Conservation (phyloP, 1,140 invertebrate species). For the Zelostemma sp. region DNA sequence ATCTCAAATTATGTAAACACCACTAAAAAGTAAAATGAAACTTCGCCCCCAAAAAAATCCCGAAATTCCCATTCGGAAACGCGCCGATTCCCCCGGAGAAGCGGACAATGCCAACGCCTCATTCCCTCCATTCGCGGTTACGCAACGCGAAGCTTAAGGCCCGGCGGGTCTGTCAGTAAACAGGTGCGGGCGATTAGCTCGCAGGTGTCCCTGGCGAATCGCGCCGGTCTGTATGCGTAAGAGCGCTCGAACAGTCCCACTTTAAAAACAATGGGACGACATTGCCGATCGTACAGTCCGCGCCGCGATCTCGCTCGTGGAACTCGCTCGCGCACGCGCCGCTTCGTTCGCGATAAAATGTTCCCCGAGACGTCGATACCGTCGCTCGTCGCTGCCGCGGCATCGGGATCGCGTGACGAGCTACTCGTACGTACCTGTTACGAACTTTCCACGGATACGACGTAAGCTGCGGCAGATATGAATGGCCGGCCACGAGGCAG, state of each 20-base stretch:
- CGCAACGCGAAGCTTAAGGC: constrained; percentile 26
- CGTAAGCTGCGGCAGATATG: constrained; percentile 19
- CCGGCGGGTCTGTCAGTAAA: constrained; percentile 9
- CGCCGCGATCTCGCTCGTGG: constrained; percentile 48
- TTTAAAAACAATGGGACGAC: constrained; percentile 65
- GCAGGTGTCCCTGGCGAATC: constrained; percentile 52
- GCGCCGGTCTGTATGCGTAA: constrained; percentile 20
- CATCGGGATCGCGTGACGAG: not conserved
- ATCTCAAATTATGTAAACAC: too few relatives aligned
- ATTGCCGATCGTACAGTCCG: constrained; percentile 53
- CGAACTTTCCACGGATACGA: not conserved
- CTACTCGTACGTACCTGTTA: not conserved
- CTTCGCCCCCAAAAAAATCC: too few relatives aligned
- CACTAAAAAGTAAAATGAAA: too few relatives aligned
- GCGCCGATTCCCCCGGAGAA: too few relatives aligned
- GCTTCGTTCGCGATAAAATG: constrained; percentile 29
- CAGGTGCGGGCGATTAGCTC: constrained; percentile 39
- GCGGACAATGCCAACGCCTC: not conserved
- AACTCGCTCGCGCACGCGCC: constrained; percentile 6
- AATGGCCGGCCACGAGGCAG: constrained; percentile 52
- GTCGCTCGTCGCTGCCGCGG: constrained; percentile 14
- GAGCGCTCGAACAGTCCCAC: constrained; percentile 40
- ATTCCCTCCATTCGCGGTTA: constrained; percentile 8
- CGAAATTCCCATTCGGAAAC: too few relatives aligned
- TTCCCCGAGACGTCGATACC: constrained; percentile 15